Evolutionary conservation across 2,888 invertebrate genomes (phyloP).

Genomic region (Drosophila cognata): DNA sequence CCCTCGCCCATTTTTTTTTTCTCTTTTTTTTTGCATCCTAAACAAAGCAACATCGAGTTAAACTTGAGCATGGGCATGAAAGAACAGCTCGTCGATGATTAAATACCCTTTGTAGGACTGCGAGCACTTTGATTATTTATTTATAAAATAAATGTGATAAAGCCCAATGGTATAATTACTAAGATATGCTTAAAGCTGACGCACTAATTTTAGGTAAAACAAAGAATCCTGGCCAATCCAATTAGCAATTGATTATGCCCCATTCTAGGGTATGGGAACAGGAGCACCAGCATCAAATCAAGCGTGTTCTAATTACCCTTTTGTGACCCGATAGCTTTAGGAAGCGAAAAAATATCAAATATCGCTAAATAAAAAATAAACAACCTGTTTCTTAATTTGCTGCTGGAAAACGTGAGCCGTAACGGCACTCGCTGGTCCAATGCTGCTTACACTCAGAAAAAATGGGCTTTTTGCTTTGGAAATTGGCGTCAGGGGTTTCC

Average conservation of each 20-base stretch:
- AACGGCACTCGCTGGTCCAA: slow-evolving; percentile 61
- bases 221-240: neutral
- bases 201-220: neutral
- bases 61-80: slow-evolving; percentile 14
- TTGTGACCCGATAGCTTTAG: slow-evolving; percentile 39
- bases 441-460: neutral
- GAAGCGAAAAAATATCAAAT: slow-evolving; percentile 76
- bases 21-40: slow-evolving; percentile 50
- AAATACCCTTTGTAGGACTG: neutral
- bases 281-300: slow-evolving; percentile 68
- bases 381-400: slow-evolving; percentile 67
- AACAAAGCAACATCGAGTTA: slow-evolving; percentile 27
- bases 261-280: slow-evolving; percentile 31
- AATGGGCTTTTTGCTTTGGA: neutral
- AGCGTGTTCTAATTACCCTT: slow-evolving; percentile 72
- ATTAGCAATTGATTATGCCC: neutral
- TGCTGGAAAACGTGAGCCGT: slow-evolving; percentile 48
- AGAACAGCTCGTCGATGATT: neutral
- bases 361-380: slow-evolving; percentile 53
- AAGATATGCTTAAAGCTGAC: neutral
- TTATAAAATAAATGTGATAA: neutral
- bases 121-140: neutral
- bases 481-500: neutral
- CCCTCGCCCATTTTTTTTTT: slow-evolving; percentile 35
- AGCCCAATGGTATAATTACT: neutral